Base-by-base conservation (phyloP, 2,797 vertebrate species). In the Loriculus beryllinus region DNA sequence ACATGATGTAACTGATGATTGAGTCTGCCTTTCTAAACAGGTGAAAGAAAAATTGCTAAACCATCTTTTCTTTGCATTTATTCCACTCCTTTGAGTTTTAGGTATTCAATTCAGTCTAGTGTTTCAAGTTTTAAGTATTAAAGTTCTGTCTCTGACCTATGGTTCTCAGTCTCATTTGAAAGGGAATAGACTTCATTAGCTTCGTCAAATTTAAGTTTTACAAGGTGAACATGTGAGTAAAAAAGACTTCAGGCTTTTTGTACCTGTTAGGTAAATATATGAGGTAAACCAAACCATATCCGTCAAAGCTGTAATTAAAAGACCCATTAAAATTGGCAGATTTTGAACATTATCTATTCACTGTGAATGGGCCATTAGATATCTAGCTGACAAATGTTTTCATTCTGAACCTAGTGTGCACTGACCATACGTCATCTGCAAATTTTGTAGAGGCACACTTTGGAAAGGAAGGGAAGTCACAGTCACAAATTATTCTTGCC, bases 231-330 rank as follows among this genome's bases (percentile, higher is more conserved):
- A 14, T 26, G 42, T 20, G 16, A 82, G 33, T 42, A 87, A 81
- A 82, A 79, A 39, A 63, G n/a, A 22, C 49, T 82, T 89, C 56
- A 62, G 43, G 40, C 22, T 45, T 91, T 77, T 89, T 82, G 35
- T 72, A 68, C 15, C 15, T 85, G 19, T 49, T 85, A 49, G 26
- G 72, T 92, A 94, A 93, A 91, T 69, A 87, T 47, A 82, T 22
- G 64, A 91, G 12, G 39, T 87, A 93, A 94, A 91, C 19, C 10
- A 87, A 93, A 78, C 75, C 35, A 42, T 63, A 70, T 16, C 7
- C 18, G 71, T 91, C 52, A 86, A 89, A 89, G n/a, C 45, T 89
- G 48, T 93, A 95, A 80, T 93, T 96, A 96, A 87, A 95, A 95
- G 51, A 64, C 69, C 33, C 19, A 3, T 65, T 84, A 90, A 96